Conservation (phyloP, 2,888 invertebrate species). For the Corythucha ciliata region DNA sequence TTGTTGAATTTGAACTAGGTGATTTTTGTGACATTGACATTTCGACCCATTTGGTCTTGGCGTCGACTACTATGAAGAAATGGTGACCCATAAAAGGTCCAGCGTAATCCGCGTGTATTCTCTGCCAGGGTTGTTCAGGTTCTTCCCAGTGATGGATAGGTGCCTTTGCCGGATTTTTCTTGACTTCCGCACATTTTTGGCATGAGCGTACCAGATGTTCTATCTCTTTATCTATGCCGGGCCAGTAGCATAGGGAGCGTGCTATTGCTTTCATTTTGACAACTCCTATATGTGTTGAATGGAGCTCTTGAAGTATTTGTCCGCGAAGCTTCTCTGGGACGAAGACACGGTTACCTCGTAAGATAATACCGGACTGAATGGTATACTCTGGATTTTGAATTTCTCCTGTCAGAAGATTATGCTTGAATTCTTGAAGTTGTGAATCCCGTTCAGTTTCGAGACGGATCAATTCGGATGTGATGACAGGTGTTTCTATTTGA, state of each 20-base stretch:
- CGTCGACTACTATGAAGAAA: conserved; percentile 19
- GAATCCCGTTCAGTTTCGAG: background rate
- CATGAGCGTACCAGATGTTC: conserved; percentile 28
- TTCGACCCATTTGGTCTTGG: conserved; percentile 27
- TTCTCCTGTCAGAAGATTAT: background rate
- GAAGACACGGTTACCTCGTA: background rate
- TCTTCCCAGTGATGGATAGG: background rate
- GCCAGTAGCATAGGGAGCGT: conserved; percentile 35
- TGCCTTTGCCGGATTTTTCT: conserved; percentile 2
- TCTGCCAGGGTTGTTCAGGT: background rate
- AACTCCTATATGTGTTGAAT: conserved; percentile 24
- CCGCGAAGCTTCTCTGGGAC: background rate
- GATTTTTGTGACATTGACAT: conserved; percentile 1
- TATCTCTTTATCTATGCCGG: conserved; percentile 34
- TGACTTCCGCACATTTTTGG: conserved; percentile 5
- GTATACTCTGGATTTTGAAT: background rate
- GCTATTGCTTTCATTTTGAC: conserved; percentile 36
- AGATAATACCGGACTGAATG: background rate
- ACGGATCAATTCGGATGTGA: no score
- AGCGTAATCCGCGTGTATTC: conserved; percentile 1
- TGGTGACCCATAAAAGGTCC: background rate
- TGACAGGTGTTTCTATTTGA: no score
- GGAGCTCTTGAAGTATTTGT: conserved; percentile 3
- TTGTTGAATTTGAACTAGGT: conserved; percentile 19
- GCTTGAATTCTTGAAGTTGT: background rate